Conservation (phyloP, 1,140 invertebrate genomes). For the Hetaerina americana region DNA sequence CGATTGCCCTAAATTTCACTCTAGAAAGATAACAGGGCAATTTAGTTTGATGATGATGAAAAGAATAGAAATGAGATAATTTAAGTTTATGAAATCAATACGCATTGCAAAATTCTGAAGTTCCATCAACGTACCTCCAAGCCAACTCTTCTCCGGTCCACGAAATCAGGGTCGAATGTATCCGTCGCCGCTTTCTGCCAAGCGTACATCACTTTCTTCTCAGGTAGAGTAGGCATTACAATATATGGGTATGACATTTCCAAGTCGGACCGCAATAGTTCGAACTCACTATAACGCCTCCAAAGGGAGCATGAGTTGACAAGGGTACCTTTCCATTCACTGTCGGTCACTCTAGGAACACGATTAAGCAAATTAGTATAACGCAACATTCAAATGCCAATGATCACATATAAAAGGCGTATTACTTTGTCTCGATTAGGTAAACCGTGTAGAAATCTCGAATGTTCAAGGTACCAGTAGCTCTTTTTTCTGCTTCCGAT, state of each 20-base stretch:
- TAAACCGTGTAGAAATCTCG: conserved; percentile 74
- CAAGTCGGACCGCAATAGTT: conserved; percentile 60
- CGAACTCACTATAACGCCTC: conserved; percentile 75
- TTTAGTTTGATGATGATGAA: too few relatives aligned
- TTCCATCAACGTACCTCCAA: conserved; percentile 42
- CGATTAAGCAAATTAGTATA: background rate
- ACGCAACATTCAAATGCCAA: background rate
- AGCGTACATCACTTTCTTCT: conserved; percentile 66
- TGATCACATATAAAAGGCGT: background rate
- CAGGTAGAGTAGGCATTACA: conserved; percentile 65
- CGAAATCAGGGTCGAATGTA: conserved; percentile 74
- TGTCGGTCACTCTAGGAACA: conserved; percentile 51
- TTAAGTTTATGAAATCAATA: background rate
- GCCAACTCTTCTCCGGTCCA: conserved; percentile 62
- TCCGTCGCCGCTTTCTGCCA: conserved; percentile 66
- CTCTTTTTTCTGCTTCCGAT: conserved; percentile 69
- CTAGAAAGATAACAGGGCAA: too few relatives aligned
- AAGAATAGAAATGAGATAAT: too few relatives aligned
- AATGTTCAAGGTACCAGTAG: conserved; percentile 62
- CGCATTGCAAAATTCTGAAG: conserved; percentile 5
- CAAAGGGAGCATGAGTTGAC: conserved; percentile 54
- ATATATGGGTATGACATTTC: conserved; percentile 63
- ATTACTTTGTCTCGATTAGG: conserved; percentile 64
- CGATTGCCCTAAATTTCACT: background rate
- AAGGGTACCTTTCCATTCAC: conserved; percentile 45